Percentiles rank a stretch among this genome's conserved stretches.
Evolutionary conservation across 2,113 vertebrate species (phyloP).

Genomic region (Anarhynchus alexandrinus): DNA sequence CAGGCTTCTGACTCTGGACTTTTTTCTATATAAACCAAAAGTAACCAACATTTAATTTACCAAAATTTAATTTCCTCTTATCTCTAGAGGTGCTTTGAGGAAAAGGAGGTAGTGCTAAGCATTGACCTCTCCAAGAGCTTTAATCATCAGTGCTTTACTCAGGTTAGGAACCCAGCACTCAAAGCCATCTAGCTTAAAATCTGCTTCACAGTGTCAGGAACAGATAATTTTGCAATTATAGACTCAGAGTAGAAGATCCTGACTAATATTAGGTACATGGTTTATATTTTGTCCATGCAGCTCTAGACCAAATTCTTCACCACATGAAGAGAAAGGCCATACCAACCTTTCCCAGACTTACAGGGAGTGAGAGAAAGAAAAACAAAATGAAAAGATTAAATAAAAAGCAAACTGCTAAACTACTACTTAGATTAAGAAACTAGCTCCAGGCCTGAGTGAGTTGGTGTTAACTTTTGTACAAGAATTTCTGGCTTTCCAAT

Average conservation of each 20-base stretch:
- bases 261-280: background rate
- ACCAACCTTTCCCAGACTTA: background rate
- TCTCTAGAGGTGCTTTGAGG: background rate
- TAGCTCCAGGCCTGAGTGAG: background rate
- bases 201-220: background rate
- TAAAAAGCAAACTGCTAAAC: background rate
- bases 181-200: background rate
- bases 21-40: slow-evolving; percentile 50
- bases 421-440: background rate
- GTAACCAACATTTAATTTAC: background rate
- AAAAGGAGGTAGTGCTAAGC: background rate
- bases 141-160: background rate
- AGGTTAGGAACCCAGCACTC: background rate
- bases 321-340: background rate
- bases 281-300: background rate
- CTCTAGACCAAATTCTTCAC: background rate
- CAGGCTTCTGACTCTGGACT: background rate
- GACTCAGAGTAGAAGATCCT: background rate
- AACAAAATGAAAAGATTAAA: background rate
- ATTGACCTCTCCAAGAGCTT: background rate
- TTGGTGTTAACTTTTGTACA: background rate
- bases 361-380: background rate
- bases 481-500: background rate
- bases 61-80: background rate
- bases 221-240: background rate